Evolutionary conservation across 2,797 vertebrate species (phyloP), one percentile per base, ranked within the genome.

Genomic region (Poecile montanus): DNA sequence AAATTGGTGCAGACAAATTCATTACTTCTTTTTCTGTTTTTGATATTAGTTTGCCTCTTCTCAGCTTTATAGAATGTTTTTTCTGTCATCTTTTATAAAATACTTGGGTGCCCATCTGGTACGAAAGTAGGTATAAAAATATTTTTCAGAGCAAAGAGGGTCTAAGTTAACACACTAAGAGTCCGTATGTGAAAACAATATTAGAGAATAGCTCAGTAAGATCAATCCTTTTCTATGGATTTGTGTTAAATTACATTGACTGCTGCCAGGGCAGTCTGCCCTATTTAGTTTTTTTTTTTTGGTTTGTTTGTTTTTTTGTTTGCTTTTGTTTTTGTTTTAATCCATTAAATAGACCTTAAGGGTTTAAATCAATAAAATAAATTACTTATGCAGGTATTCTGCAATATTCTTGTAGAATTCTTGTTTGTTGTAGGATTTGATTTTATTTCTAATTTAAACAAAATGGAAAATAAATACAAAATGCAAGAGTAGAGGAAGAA

Each of bases 51-150:
- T 73, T 90, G 68, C 85, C 83, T 90, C 40, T 81, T 75, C 48
- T 68, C 71, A 94, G 74, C 84, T 95, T 93, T 66, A 83, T 83
- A 67, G 93, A 96, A 96, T 94, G 88, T 92, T 97, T 96, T 97
- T 95, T 91, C 90, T 96, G 94, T 97, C 93, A 95, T 97, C 61
- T 96, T 92, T 94, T 95, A 96, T 96, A 91, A 97, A 97, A 96
- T 93, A 91, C 36, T 71, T 91, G 57, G 30, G 42, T 75, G 47
- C 62, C 92, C 72, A 70, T 91, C 81, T 97, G 90, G 75, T 92
- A 61, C 75, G 80, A 91, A 38, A 65, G 27, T 48, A 89, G 47
- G 11, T 74, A 95, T 91, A 93, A 95, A 97, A 96, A 96, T 91
- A 81, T 85, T 63, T 95, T 89, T 85, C 63, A 84, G 79, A 61